Percentiles rank a stretch among this genome's conserved stretches.
Conservation (phyloP, 2,113 vertebrate genomes). For the Todiramphus saurophagus region DNA sequence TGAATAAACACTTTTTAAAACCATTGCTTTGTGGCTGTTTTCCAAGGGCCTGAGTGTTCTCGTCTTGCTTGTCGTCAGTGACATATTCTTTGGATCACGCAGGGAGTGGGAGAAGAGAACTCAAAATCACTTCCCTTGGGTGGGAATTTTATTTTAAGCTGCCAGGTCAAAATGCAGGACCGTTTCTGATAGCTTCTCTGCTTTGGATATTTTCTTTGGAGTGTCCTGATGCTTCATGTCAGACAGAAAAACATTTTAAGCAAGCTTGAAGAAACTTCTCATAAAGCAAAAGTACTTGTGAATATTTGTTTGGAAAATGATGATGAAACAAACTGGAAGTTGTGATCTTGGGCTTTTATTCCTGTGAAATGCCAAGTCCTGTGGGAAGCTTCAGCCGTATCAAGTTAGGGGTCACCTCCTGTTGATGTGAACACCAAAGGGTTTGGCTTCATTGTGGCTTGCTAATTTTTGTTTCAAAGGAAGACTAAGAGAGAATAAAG, state of each 20-base stretch:
- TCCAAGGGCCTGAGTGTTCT: neutral
- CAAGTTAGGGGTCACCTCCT: neutral
- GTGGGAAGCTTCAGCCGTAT: neutral
- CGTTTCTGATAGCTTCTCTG: neutral
- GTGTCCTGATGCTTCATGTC: neutral
- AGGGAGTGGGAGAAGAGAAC: neutral
- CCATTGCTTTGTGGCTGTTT: constrained; percentile 69
- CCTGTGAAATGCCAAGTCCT: neutral
- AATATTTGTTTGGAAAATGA: neutral
- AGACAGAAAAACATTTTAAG: neutral
- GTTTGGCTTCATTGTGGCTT: neutral
- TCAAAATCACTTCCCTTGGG: neutral
- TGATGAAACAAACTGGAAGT: neutral
- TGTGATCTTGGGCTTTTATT: neutral
- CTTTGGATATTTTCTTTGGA: neutral
- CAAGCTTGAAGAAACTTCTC: neutral
- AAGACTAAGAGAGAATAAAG: neutral
- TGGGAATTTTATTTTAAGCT: neutral
- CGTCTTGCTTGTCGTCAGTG: neutral
- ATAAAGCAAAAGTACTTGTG: neutral
- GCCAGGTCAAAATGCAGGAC: neutral
- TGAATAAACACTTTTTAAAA: constrained; percentile 77
- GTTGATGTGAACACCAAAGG: neutral
- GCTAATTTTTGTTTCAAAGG: neutral
- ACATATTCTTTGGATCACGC: neutral